Evolutionary conservation across 2,113 vertebrate genomes (phyloP), one percentile per base, ranked within the genome.

Genomic region (Esox niger): DNA sequence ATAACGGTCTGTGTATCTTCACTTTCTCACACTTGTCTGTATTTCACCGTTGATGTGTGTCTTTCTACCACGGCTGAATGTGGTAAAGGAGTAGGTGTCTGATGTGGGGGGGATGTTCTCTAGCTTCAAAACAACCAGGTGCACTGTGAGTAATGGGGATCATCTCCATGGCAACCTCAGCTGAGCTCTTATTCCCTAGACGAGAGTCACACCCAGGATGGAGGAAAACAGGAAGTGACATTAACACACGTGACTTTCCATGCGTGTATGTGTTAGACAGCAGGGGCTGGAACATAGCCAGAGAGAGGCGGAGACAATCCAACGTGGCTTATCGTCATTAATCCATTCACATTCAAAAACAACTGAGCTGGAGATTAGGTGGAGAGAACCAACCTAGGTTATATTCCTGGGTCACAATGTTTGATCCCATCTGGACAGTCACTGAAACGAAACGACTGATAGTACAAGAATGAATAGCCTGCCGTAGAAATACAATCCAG

Each of bases 101-200:
- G 69, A 80, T 81, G 85, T n/a, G 77, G 77, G 85, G 80, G 25
- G 71, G 77, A 68, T 81, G 71, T 63, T 33, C 35, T 38, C 35
- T 38, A 71, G 83, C 70, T 32, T 55, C 52, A 78, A 82, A 88
- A 78, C 82, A 73, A 79, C 77, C 69, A 73, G 63, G 73, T 75
- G 74, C 7, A 30, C 79, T n/a, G 72, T 6, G 25, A 79, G 47
- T 21, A 8, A 81, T 80, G 30, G 71, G 75, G 68, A 58, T 52
- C 70, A 87, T 91, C 72, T 71, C 83, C 82, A 90, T 91, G 85
- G 84, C 23, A 87, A 90, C 87, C 75, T 64, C n/a, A 66, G 72
- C 85, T 47, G 74, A 79, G 77, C 61, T 21, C 68, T 63, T 77
- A 66, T 77, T 79, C 76, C 74, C 32, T 69, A 79, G 64, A 55